phyloP scores from a whole-genome alignment of 2,113 vertebrate species.

The Pyxicephalus adspersus region DNA sequence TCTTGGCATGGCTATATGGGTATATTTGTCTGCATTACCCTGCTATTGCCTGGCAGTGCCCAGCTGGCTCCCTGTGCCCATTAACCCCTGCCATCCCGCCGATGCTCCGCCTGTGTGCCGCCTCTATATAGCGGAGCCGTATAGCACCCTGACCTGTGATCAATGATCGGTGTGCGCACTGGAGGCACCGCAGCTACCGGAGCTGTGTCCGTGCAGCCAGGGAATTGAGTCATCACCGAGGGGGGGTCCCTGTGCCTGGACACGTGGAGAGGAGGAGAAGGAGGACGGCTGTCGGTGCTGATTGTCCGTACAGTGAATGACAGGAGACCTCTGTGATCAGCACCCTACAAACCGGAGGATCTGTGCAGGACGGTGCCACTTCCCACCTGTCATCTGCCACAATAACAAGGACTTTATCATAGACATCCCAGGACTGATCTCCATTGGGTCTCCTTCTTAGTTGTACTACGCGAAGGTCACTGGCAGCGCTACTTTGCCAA shows the following conservation, averaged over 20 bases:
- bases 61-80: no score
- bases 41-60: no score
- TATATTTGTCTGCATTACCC: no score
- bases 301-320: constrained; percentile 16
- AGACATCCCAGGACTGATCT: no score
- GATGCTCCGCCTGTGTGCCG: not conserved
- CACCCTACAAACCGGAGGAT: constrained; percentile 11
- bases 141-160: constrained; percentile 53
- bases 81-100: not conserved
- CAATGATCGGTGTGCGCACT: constrained; percentile 43
- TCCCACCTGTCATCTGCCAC: constrained; percentile 5
- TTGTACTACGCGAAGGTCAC: no score
- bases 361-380: not conserved
- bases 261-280: constrained; percentile 44
- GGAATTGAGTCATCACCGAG: constrained; percentile 44
- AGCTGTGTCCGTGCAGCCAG: constrained; percentile 1
- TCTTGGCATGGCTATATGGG: no score
- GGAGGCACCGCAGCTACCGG: not conserved
- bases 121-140: not conserved
- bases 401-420: no score
- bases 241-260: not conserved
- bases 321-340: constrained; percentile 3
- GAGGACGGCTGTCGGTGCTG: not conserved
- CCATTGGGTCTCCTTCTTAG: no score
- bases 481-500: no score